Evolutionary conservation across 2,797 vertebrate species (phyloP).

Genomic region (Lepus oiostolus): DNA sequence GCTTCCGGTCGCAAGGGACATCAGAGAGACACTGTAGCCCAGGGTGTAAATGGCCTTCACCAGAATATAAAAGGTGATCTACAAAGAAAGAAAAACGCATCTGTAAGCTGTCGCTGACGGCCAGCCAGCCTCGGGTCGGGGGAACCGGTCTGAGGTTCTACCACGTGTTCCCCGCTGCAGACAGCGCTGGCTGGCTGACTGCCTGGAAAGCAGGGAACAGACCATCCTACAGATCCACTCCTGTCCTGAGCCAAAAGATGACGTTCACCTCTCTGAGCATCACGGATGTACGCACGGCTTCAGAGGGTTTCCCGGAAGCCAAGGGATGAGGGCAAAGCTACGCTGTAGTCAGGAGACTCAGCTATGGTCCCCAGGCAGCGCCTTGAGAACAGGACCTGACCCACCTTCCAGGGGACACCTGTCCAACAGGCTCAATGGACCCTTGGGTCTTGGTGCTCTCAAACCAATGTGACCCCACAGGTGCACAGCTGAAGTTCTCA

Average conservation of each 20-base stretch:
- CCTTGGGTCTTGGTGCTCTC: not conserved
- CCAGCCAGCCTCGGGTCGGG: accelerated
- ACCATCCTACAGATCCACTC: not conserved
- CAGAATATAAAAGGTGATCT: slow-evolving; percentile 93
- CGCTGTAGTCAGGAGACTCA: not conserved
- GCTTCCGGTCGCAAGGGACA: slow-evolving; percentile 94
- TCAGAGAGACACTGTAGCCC: slow-evolving; percentile 94
- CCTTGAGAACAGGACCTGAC: too few relatives aligned
- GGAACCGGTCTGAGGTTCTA: not conserved
- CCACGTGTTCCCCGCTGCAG: accelerated
- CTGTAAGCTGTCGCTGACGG: slow-evolving; percentile 22
- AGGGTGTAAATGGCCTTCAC: slow-evolving; percentile 95
- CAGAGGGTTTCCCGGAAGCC: not conserved
- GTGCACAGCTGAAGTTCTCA: not conserved
- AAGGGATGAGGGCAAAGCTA: not conserved
- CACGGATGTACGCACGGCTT: not conserved
- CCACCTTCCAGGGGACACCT: not conserved
- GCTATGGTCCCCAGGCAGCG: too few relatives aligned
- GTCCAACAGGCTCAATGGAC: not conserved
- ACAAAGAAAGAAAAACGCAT: slow-evolving; percentile 63
- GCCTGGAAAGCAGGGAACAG: not conserved
- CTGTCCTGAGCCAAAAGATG: not conserved
- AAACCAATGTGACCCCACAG: not conserved
- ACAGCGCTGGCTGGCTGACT: not conserved
- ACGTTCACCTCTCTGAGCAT: not conserved